Conservation (phyloP, 1,140 invertebrate genomes). For the Parapsyche elsis region DNA sequence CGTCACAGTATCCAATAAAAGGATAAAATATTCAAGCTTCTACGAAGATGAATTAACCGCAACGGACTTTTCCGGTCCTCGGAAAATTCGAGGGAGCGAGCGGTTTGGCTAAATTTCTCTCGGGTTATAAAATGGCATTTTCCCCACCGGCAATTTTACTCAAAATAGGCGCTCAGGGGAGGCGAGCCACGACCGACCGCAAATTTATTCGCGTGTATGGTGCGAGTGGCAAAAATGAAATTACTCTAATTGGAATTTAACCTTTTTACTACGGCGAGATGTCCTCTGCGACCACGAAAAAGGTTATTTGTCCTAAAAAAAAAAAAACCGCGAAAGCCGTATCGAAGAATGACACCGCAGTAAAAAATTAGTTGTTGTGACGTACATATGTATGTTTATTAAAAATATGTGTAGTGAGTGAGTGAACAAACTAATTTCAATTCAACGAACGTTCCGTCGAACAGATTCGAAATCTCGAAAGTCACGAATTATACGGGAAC, state of each 20-base stretch:
- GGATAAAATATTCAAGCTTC: no score
- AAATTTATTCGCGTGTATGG: conserved; percentile 20
- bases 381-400: no score
- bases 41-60: not conserved
- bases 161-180: not conserved
- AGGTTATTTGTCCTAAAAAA: no score
- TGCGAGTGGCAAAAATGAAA: not conserved
- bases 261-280: not conserved
- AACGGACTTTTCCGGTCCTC: not conserved
- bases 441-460: no score
- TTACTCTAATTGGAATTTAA: conserved; percentile 38
- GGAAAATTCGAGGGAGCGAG: not conserved
- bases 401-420: no score
- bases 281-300: no score
- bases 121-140: conserved; percentile 22
- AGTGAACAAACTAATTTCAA: no score
- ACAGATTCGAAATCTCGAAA: not conserved
- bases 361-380: no score
- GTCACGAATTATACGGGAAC: conserved; percentile 8
- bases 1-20: no score
- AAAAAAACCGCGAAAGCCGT: no score
- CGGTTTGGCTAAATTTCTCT: not conserved
- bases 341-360: no score
- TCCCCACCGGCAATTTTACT: conserved; percentile 10
- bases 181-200: not conserved